Conservation (phyloP, 2,113 vertebrate species). For the Dromaius novaehollandiae region DNA sequence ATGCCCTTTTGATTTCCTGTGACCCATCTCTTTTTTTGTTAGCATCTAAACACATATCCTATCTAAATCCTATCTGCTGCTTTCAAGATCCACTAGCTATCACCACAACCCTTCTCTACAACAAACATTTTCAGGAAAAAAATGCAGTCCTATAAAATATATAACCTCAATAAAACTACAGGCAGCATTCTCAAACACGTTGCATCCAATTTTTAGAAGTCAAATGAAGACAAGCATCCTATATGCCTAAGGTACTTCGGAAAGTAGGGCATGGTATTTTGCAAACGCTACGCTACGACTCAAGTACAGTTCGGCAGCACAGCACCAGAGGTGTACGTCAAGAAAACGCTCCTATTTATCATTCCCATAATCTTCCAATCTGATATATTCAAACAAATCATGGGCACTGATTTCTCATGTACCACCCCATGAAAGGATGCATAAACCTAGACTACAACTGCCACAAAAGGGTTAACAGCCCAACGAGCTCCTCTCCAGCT, state of each 20-base stretch:
- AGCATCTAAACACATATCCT: neutral
- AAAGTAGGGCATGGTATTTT: neutral
- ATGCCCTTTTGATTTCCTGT: neutral
- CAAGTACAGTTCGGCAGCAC: neutral
- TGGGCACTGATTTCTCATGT: neutral
- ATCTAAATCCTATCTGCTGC: neutral
- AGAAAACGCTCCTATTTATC: neutral
- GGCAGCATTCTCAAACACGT: neutral
- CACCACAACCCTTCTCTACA: neutral
- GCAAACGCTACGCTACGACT: neutral
- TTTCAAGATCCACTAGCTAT: neutral
- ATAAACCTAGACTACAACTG: neutral
- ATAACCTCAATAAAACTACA: neutral
- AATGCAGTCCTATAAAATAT: neutral
- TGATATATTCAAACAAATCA: neutral
- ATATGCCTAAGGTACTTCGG: neutral
- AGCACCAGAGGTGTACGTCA: neutral
- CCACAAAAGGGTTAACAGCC: constrained; percentile 16
- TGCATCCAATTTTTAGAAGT: neutral
- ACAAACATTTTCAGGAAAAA: neutral
- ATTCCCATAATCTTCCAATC: neutral
- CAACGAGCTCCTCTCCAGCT: constrained; percentile 49
- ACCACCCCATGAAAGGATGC: neutral
- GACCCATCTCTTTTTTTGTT: neutral
- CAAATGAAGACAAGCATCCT: neutral